Conservation (phyloP, 2,797 vertebrate genomes). For the Centropyge bicolor region DNA sequence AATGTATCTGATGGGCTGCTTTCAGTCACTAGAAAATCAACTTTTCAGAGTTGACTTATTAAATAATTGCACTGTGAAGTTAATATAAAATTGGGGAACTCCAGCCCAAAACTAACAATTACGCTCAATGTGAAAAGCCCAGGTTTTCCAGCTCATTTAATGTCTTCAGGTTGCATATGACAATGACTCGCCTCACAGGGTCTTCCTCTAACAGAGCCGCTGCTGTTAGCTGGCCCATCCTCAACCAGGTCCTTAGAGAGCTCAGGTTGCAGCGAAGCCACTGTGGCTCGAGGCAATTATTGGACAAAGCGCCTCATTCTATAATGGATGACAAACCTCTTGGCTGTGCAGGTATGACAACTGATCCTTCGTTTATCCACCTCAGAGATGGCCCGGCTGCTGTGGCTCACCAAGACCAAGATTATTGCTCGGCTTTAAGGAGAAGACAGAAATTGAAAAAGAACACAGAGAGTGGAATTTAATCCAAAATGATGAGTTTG, state of each 20-base stretch:
- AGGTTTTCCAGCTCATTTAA: slow-evolving; percentile 23
- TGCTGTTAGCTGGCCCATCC: slow-evolving; percentile 10
- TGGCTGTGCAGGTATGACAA: slow-evolving; percentile 72
- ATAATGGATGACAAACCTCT: slow-evolving; percentile 81
- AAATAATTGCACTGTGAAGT: not conserved
- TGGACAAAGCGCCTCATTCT: slow-evolving; percentile 76
- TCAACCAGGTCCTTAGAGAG: slow-evolving; percentile 30
- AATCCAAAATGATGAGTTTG: slow-evolving; percentile 13
- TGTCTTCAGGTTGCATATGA: slow-evolving; percentile 41
- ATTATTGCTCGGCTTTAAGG: slow-evolving; percentile 21
- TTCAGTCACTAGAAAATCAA: not conserved
- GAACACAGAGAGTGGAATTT: slow-evolving; percentile 7
- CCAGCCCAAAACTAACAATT: not conserved
- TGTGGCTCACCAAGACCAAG: slow-evolving; percentile 14
- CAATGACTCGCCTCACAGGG: slow-evolving; percentile 20
- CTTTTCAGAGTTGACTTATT: not conserved
- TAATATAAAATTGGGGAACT: not conserved
- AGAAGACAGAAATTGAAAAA: not conserved
- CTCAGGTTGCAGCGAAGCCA: slow-evolving; percentile 70
- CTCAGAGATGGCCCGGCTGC: slow-evolving; percentile 36
- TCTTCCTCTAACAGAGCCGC: slow-evolving; percentile 27
- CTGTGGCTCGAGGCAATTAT: slow-evolving; percentile 68
- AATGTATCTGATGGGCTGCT: not conserved
- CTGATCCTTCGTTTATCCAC: slow-evolving; percentile 66
- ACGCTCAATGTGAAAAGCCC: not conserved